Base-by-base conservation (phyloP, 2,888 invertebrate species). In the Drosophila mettleri region DNA sequence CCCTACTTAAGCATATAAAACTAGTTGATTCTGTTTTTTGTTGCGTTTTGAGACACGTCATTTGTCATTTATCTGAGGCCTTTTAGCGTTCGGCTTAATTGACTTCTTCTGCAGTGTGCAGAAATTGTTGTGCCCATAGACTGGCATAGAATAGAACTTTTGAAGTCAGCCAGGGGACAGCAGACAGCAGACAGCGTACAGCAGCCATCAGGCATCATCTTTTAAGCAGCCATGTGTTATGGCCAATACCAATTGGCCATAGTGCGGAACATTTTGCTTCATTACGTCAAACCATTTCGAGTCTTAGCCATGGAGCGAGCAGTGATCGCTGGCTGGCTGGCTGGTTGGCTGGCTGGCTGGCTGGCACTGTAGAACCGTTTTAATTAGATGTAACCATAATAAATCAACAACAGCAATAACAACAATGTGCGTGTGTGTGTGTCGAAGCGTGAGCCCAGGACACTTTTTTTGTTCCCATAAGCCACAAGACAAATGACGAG, bases 301-400 rank as follows among this genome's bases (percentile, higher is more conserved):
- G 74, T 75, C 63, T 49, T 46, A 62, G 49, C 65, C 73, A 62
- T 68, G 68, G 46, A 49, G 60, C 24, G 48, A 27, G 38, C 58
- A 48, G 73, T 60, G 51, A 51, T 41, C 31, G 46, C 46, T 31
- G 27, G 38, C 38, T 24, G 22, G 27, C 22, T 36, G 29, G 49
- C 36, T 52, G 54, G 84, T n/a, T n/a, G n/a, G 16, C 16, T 16
- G 2, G 41, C 16, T 20, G 3, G 27, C 22, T 36, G 29, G 49
- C 36, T 52, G 54, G 84, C 79, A 84, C 83, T 84, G 83, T 54
- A 79, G 67, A 84, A 84, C 83, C 83, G 86, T 84, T 84, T 84
- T 84, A 86, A 84, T 84, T 84, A 86, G 83, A 84, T 86, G 85
- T 70, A 84, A 84, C 83, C 86, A 84, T 84, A 84, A 86, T 84